Conservation (phyloP, 2,888 invertebrate genomes). For the Chirona hameri region DNA sequence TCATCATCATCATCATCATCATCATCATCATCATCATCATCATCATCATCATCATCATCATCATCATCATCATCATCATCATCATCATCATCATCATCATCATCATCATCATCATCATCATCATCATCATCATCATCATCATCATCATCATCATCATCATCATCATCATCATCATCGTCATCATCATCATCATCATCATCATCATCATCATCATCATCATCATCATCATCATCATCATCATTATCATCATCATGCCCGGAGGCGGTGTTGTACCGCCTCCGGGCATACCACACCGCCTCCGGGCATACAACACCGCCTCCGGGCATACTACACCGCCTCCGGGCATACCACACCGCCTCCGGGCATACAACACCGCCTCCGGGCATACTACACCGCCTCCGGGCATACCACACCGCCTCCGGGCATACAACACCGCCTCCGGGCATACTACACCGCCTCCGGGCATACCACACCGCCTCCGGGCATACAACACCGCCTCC, state of each 20-base stretch:
- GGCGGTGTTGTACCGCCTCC: too few species aligned
- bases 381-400: too few species aligned
- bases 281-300: too few species aligned
- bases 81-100: constrained; percentile 22
- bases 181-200: constrained; percentile 22
- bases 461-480: too few species aligned
- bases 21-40: constrained; percentile 22
- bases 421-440: too few species aligned
- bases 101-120: constrained; percentile 22
- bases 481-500: too few species aligned
- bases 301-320: too few species aligned
- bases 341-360: too few species aligned
- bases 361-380: too few species aligned
- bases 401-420: too few species aligned
- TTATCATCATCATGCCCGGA: constrained; percentile 22
- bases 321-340: too few species aligned
- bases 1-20: constrained; percentile 10
- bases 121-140: constrained; percentile 22
- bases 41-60: constrained; percentile 22
- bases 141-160: constrained; percentile 22
- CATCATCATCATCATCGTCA: constrained; percentile 22
- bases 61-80: constrained; percentile 22
- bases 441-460: too few species aligned
- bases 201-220: constrained; percentile 22
- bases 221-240: constrained; percentile 22